A percentile compares a stretch with the other conserved stretches of the same genome.
These are phyloP conservation scores for Mormyrops boulengeri DNA, from an alignment of 2,797 vertebrate genomes.

Conservation along the genomic window DNA sequence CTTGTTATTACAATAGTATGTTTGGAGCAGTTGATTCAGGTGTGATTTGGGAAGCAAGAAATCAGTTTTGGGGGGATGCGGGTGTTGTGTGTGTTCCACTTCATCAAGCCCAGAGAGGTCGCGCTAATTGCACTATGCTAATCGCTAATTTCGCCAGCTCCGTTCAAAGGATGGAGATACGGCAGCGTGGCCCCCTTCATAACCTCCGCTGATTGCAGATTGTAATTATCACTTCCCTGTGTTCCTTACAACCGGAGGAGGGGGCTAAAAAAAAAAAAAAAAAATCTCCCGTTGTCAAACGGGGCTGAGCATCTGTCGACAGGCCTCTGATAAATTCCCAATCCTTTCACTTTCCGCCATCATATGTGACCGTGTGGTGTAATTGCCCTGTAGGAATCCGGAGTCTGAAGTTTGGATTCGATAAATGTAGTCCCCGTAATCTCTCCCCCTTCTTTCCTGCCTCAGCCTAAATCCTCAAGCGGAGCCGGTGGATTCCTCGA, in stretches of 20 bases:
- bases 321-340: slow-evolving; percentile 50
- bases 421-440: slow-evolving; percentile 27
- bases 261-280: slow-evolving; percentile 42
- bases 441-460: slow-evolving; percentile 22
- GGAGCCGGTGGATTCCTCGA: slow-evolving; percentile 19
- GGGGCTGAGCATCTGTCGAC: slow-evolving; percentile 45
- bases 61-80: slow-evolving; percentile 20
- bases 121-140: slow-evolving; percentile 36
- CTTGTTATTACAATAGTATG: neutral
- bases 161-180: slow-evolving; percentile 23
- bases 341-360: slow-evolving; percentile 21
- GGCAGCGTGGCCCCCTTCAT: slow-evolving; percentile 29
- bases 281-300: slow-evolving; percentile 49
- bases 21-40: neutral
- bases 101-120: slow-evolving; percentile 38
- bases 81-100: slow-evolving; percentile 29
- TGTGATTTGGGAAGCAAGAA: slow-evolving; percentile 15
- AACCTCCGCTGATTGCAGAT: slow-evolving; percentile 55
- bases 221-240: slow-evolving; percentile 54
- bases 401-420: slow-evolving; percentile 26
- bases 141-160: slow-evolving; percentile 32
- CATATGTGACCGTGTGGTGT: neutral
- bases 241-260: slow-evolving; percentile 47
- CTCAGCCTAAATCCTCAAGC: slow-evolving; percentile 26
- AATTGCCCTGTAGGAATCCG: slow-evolving; percentile 24